These are phyloP conservation scores for Carlito syrichta DNA, from an alignment of 2,113 vertebrate genomes.

Conservation along the genomic window DNA sequence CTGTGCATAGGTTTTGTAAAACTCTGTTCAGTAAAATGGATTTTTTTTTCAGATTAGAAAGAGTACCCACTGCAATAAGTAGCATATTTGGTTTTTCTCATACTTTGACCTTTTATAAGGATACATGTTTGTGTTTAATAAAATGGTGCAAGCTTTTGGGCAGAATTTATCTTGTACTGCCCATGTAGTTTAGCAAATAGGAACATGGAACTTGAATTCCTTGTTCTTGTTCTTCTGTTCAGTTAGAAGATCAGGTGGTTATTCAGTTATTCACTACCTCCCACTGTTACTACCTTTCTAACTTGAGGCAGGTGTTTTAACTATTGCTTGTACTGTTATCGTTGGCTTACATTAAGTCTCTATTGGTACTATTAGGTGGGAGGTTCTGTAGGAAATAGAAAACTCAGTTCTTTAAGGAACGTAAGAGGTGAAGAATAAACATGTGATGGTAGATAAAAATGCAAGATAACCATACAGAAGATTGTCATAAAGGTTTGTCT, in stretches of 20 bases:
- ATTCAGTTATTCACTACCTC: background rate
- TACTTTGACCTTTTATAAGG: conserved; percentile 18
- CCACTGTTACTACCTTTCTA: background rate
- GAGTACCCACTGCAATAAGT: background rate
- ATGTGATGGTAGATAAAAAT: background rate
- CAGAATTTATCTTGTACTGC: background rate
- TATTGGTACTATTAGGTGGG: background rate
- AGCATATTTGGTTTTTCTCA: conserved; percentile 1
- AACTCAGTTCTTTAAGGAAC: background rate
- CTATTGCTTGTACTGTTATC: background rate
- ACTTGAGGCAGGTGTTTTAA: conserved; percentile 17
- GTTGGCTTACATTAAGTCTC: background rate
- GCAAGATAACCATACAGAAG: background rate
- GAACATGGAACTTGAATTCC: background rate
- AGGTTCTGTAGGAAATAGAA: conserved; percentile 6
- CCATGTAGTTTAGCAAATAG: background rate
- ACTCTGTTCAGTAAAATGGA: conserved; percentile 22
- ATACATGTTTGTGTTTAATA: background rate
- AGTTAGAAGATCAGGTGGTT: background rate
- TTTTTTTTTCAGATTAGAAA: background rate
- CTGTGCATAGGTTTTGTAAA: conserved; percentile 21
- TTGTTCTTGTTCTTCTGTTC: background rate
- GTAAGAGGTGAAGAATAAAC: background rate
- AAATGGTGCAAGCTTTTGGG: background rate
- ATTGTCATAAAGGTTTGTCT: background rate